Percentiles rank a stretch among this genome's conserved stretches.
Evolutionary conservation across 2,113 vertebrate genomes (phyloP).

Genomic region (Pomatostomus ruficeps): DNA sequence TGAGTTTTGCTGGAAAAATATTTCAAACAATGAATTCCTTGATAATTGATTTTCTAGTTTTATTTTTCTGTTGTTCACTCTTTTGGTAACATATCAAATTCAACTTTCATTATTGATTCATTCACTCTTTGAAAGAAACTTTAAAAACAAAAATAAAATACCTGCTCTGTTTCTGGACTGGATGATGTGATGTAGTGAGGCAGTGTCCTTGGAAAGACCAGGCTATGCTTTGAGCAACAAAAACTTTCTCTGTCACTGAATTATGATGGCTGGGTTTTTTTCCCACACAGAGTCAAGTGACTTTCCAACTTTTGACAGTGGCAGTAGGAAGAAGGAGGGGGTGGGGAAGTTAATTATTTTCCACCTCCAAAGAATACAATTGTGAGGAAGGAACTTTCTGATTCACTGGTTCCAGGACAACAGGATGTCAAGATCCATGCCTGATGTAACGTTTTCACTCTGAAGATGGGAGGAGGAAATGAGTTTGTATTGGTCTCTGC

Average conservation of each 20-base stretch:
- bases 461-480: constrained; percentile 46
- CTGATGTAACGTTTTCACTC: constrained; percentile 15
- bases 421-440: constrained; percentile 57
- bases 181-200: background rate
- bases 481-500: background rate
- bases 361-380: constrained; percentile 62
- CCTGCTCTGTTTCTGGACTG: background rate
- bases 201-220: constrained; percentile 17
- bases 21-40: background rate
- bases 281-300: background rate
- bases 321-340: constrained; percentile 53
- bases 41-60: background rate
- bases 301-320: constrained; percentile 37
- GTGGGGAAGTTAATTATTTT: constrained; percentile 55
- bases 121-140: background rate
- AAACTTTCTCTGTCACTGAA: constrained; percentile 34
- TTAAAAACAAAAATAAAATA: background rate
- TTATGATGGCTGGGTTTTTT: background rate
- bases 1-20: background rate
- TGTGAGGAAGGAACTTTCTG: constrained; percentile 64
- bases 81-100: background rate
- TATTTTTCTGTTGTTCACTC: background rate
- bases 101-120: background rate
- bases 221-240: constrained; percentile 1
- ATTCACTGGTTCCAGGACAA: constrained; percentile 60